Conservation (phyloP, 2,113 vertebrate genomes). For the Hymenochirus boettgeri region DNA sequence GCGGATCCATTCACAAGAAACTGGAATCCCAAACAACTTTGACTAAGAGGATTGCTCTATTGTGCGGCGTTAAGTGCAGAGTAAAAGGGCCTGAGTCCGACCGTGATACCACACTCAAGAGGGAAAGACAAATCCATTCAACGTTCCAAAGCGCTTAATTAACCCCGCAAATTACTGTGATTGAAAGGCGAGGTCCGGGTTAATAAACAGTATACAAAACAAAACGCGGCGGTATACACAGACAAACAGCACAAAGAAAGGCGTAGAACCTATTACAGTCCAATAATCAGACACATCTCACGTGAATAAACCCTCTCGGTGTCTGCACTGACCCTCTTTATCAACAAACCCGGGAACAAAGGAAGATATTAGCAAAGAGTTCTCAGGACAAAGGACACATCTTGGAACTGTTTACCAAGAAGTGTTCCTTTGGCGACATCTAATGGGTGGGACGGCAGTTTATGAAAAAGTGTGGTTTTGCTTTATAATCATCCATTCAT, state of each 20-base stretch:
- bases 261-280: neutral
- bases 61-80: conserved; percentile 25
- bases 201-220: conserved; percentile 24
- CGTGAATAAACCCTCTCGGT: conserved; percentile 9
- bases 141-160: conserved; percentile 31
- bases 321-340: conserved; percentile 10
- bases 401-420: conserved; percentile 13
- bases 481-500: too few species aligned
- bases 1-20: conserved; percentile 19
- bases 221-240: conserved; percentile 8
- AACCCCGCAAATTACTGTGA: conserved; percentile 18
- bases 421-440: conserved; percentile 8
- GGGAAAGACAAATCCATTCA: conserved; percentile 21
- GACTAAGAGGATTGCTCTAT: conserved; percentile 37
- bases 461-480: too few species aligned
- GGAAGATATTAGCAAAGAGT: conserved; percentile 14
- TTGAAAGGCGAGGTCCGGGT: conserved; percentile 3
- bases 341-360: conserved; percentile 16
- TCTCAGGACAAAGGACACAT: conserved; percentile 14
- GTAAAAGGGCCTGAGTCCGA: conserved; percentile 9
- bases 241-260: conserved; percentile 7
- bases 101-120: conserved; percentile 18
- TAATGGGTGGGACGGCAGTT: neutral
- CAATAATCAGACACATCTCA: conserved; percentile 18
- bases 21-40: conserved; percentile 37